Base-by-base conservation (phyloP, 2,797 vertebrate genomes). In the Myotis planiceps region DNA sequence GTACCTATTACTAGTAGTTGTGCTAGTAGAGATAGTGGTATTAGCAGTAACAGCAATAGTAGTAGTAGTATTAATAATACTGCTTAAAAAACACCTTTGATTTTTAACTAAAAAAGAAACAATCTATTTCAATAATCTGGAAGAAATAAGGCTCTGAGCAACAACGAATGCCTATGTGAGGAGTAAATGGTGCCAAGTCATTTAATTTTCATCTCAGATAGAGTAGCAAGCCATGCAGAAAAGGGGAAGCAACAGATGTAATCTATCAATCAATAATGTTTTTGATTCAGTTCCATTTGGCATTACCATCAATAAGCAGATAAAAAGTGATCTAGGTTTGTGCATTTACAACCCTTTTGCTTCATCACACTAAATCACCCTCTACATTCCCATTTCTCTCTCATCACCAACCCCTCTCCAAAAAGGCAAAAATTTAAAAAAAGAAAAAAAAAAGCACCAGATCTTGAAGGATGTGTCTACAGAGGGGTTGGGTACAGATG, bases 131-230 rank as follows among this genome's bases (percentile, higher is more conserved):
- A 68, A 72, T 58, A 63, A 86, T 78, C 3, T 80, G 78, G 27
- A 92, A 69, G 32, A 91, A 78, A 92, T 76, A 89, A 85, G 9
- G 14, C 60, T 15, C 39, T 82, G 45, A 80, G 18, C 29, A 68
- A 87, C 19, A 94, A 90, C 8, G 29, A 76, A 92, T 91, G 29
- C 8, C 21, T 68, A 25, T 10, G 14, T 69, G 39, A 91, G 23
- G 25, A 92, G 29, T 45, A 88, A 87, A 88, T 21, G n/a, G 12
- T 81, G 60, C 37, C 66, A 83, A 72, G 25, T 49, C 75, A 76
- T 94, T 71, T 84, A 79, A 95, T 92, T 89, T 91, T 85, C 78
- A 95, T 80, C 60, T 92, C 23, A 60, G 23, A 58, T 27, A 60
- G 65, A 89, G 39, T 51, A 34, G 15, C 45, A 92, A 82, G 49